phyloP scores from a whole-genome alignment of 1,140 invertebrate genomes.

The Solen grandis region DNA sequence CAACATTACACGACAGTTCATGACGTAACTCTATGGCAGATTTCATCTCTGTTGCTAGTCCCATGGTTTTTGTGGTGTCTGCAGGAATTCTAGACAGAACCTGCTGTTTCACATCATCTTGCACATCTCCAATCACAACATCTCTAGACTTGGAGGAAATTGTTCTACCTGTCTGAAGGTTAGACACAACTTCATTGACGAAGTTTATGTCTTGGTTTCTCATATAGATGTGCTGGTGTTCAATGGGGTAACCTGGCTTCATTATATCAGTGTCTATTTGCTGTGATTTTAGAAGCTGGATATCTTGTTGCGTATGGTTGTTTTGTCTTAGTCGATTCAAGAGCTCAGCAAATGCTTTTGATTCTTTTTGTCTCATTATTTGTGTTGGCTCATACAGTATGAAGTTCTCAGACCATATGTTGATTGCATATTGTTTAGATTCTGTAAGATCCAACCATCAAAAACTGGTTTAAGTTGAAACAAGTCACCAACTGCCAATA shows the following conservation, averaged over 20 bases:
- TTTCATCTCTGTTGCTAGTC: not conserved
- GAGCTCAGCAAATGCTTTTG: constrained; percentile 48
- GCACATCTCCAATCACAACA: not conserved
- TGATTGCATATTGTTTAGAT: constrained; percentile 45
- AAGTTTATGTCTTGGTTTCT: not conserved
- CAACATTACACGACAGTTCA: not conserved
- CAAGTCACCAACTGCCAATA: constrained; percentile 43
- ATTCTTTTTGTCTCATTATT: constrained; percentile 67
- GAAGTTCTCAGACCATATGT: constrained; percentile 60
- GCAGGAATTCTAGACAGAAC: not conserved
- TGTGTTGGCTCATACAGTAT: constrained; percentile 56
- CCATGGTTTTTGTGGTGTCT: constrained; percentile 9
- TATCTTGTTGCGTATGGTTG: constrained; percentile 48
- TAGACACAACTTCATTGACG: not conserved
- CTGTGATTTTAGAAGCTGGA: not conserved
- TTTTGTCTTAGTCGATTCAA: constrained; percentile 37
- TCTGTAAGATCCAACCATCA: constrained; percentile 43
- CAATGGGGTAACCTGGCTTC: too few species aligned
- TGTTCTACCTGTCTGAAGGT: not conserved
- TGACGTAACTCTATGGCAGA: not conserved
- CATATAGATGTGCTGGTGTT: too few species aligned
- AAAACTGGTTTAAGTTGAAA: constrained; percentile 49
- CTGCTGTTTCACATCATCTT: not conserved
- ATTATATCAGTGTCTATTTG: not conserved
- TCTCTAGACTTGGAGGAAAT: not conserved